phyloP scores from a whole-genome alignment of 2,113 vertebrate species.

The Cottus gobio region DNA sequence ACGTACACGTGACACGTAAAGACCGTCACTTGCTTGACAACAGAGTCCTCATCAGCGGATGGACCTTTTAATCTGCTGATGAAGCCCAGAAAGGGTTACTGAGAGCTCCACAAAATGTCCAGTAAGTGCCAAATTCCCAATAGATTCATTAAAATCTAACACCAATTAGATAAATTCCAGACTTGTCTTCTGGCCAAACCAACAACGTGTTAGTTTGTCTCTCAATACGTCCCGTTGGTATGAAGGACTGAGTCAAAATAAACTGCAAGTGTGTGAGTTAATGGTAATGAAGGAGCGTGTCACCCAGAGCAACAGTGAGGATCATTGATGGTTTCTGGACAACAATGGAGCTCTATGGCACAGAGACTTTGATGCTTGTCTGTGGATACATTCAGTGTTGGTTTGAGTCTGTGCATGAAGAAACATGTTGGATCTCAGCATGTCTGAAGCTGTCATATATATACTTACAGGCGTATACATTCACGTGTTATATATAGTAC shows the following conservation, averaged over 20 bases:
- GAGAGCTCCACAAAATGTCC: neutral
- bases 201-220: neutral
- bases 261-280: neutral
- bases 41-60: neutral
- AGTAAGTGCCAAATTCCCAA: neutral
- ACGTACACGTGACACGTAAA: neutral
- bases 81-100: neutral
- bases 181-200: neutral
- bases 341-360: neutral
- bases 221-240: neutral
- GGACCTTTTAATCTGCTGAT: neutral
- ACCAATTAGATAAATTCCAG: neutral
- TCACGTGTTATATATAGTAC: conserved; percentile 41
- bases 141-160: neutral
- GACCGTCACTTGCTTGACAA: neutral
- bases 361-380: neutral
- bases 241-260: neutral
- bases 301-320: neutral
- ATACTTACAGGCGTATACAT: conserved; percentile 26
- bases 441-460: conserved; percentile 4
- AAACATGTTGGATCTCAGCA: neutral
- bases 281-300: neutral
- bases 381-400: neutral
- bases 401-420: neutral
- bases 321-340: neutral